Evolutionary conservation across 2,113 vertebrate genomes (phyloP).

Genomic region (Platichthys flesus): DNA sequence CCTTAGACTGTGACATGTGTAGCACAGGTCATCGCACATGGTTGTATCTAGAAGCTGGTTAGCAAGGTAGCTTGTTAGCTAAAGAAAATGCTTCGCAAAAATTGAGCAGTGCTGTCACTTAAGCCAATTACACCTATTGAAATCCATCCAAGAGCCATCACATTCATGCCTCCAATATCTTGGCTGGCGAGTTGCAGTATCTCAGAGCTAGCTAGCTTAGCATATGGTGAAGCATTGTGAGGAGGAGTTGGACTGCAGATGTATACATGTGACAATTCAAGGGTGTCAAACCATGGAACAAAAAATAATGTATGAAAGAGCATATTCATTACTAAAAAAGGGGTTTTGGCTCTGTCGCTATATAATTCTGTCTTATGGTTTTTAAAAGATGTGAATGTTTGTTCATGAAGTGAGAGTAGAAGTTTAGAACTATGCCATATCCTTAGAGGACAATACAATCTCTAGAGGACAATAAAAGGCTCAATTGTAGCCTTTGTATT

Average conservation of each 20-base stretch:
- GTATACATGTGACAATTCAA: neutral
- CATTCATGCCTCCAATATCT: neutral
- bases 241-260: neutral
- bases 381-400: too few relatives aligned
- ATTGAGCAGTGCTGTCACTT: constrained; percentile 41
- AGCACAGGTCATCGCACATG: constrained; percentile 55
- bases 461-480: too few relatives aligned
- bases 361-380: too few relatives aligned
- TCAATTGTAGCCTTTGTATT: too few relatives aligned
- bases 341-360: too few relatives aligned
- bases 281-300: neutral
- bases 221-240: neutral
- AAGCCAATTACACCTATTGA: constrained; percentile 53
- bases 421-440: too few relatives aligned
- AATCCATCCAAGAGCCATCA: constrained; percentile 25
- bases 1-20: constrained; percentile 53
- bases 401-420: too few relatives aligned
- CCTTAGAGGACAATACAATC: too few relatives aligned
- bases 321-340: too few relatives aligned
- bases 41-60: constrained; percentile 62
- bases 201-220: constrained; percentile 26
- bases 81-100: constrained; percentile 25
- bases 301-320: neutral
- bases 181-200: neutral
- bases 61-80: constrained; percentile 68